These are phyloP conservation scores for Hydropsyche betteni DNA, from an alignment of 2,888 invertebrate genomes.

Conservation along the genomic window DNA sequence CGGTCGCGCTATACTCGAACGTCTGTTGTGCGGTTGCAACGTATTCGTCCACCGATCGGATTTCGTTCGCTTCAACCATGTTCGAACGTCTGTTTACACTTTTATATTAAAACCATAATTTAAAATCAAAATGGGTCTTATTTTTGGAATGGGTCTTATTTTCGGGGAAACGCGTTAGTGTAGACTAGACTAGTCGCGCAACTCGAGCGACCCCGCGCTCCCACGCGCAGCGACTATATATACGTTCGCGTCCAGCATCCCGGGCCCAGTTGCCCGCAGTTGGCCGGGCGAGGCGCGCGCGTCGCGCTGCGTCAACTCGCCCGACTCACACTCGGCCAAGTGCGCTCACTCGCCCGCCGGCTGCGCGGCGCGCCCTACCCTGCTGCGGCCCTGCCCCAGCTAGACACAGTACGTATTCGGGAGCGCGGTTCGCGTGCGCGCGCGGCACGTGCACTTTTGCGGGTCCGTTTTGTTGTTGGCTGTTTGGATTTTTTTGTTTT, in stretches of 20 bases:
- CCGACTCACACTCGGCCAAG: not conserved
- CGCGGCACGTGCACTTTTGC: not conserved
- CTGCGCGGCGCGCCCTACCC: conserved; percentile 8
- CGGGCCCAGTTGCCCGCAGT: conserved; percentile 39
- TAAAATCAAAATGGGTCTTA: too few relatives aligned
- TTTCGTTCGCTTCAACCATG: too few relatives aligned
- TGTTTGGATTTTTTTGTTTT: too few relatives aligned
- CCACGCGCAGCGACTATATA: conserved; percentile 9
- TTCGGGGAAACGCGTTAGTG: too few relatives aligned
- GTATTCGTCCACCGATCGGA: too few relatives aligned
- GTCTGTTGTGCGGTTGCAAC: too few relatives aligned
- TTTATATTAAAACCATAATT: too few relatives aligned
- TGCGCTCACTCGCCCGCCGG: conserved; percentile 14
- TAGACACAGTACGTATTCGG: not conserved
- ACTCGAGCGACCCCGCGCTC: not conserved
- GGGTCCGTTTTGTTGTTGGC: too few relatives aligned
- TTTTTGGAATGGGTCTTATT: too few relatives aligned
- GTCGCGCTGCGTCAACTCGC: not conserved
- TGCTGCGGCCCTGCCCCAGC: not conserved
- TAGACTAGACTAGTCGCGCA: too few relatives aligned
- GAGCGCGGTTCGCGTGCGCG: not conserved
- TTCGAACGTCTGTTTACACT: too few relatives aligned
- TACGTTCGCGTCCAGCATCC: not conserved
- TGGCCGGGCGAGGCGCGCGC: not conserved
- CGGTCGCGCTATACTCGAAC: too few relatives aligned